A percentile compares a stretch with the other conserved stretches of the same genome.
Conservation (phyloP, 2,113 vertebrate genomes). For the Pelodiscus sinensis region DNA sequence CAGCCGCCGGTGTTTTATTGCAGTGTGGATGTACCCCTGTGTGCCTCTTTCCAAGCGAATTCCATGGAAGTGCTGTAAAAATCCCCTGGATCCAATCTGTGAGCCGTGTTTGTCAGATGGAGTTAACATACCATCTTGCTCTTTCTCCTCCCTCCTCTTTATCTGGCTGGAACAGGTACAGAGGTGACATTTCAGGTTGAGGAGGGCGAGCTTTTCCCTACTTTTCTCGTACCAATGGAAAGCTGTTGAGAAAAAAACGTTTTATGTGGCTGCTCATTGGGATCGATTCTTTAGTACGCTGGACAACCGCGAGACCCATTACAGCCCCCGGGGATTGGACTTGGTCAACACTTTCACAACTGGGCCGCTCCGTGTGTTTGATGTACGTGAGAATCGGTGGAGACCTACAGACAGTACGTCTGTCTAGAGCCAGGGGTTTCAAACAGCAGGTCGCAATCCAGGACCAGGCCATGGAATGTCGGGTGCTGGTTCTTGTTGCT, state of each 20-base stretch:
- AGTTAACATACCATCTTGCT: not conserved
- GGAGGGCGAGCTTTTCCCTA: not conserved
- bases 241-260: not conserved
- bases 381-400: not conserved
- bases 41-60: not conserved
- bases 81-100: accelerated
- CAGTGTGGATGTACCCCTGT: not conserved
- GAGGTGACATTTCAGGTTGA: not conserved
- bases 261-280: accelerated
- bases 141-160: not conserved
- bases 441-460: too few species aligned
- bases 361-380: not conserved
- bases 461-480: too few species aligned
- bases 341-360: not conserved
- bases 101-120: accelerated
- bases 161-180: accelerated
- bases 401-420: not conserved
- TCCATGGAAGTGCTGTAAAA: not conserved
- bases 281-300: not conserved
- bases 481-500: too few species aligned
- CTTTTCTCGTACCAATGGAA: not conserved
- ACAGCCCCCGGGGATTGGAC: not conserved
- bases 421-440: not conserved
- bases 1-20: not conserved
- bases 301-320: not conserved